Evolutionary conservation across 2,888 invertebrate species (phyloP).

Genomic region (Melinopterus prodromus): DNA sequence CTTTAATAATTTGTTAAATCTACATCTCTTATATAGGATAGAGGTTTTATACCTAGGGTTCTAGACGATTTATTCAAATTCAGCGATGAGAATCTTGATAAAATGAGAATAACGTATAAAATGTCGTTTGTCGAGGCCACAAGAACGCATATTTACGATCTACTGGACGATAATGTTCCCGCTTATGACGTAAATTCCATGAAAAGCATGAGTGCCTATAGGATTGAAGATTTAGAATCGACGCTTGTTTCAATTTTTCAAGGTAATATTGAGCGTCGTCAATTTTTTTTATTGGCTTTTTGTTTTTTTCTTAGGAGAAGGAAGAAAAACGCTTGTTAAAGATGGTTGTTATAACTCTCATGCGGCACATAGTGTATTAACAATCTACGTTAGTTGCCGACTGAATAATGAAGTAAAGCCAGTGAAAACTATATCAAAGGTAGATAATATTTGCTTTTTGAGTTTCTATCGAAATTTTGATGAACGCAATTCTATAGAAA

Average conservation of each 20-base stretch:
- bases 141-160: constrained; percentile 53
- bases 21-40: constrained; percentile 42
- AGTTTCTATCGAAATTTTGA: constrained; percentile 20
- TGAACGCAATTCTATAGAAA: neutral
- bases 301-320: constrained; percentile 53
- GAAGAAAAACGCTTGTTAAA: constrained; percentile 51
- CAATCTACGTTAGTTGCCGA: constrained; percentile 53
- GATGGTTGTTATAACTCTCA: constrained; percentile 54
- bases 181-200: constrained; percentile 41
- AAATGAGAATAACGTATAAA: constrained; percentile 53
- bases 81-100: constrained; percentile 48
- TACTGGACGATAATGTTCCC: constrained; percentile 50
- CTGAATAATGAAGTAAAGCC: constrained; percentile 49
- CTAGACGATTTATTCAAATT: constrained; percentile 53
- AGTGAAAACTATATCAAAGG: constrained; percentile 48
- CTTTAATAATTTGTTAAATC: constrained; percentile 53
- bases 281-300: constrained; percentile 26
- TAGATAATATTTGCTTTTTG: constrained; percentile 38
- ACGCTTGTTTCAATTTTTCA: constrained; percentile 54
- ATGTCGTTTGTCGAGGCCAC: constrained; percentile 58
- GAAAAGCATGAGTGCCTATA: constrained; percentile 49
- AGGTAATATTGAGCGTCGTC: constrained; percentile 44
- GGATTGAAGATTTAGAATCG: constrained; percentile 50
- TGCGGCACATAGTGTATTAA: constrained; percentile 56
- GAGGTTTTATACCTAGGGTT: constrained; percentile 58